Percentiles rank a stretch among this genome's conserved stretches.
Conservation (phyloP, 2,113 vertebrate genomes). For the Phycodurus eques region DNA sequence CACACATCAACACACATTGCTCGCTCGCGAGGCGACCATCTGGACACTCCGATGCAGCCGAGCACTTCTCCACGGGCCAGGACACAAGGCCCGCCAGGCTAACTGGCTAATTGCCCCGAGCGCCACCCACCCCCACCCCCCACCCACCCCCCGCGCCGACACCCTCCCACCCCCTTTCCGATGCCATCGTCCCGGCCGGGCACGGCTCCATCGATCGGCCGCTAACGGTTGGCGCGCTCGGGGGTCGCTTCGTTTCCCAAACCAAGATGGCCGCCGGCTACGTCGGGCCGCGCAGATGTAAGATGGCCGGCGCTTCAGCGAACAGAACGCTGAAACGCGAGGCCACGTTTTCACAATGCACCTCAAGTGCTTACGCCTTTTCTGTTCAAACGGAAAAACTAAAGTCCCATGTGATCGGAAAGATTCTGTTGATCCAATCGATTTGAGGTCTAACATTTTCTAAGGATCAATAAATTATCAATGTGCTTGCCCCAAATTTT, state of each 20-base stretch:
- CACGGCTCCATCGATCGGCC: constrained; percentile 32
- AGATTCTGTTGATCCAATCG: too few relatives aligned
- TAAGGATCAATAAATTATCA: too few relatives aligned
- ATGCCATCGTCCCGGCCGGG: constrained; percentile 43
- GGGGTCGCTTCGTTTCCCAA: constrained; percentile 58
- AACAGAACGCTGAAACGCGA: too few relatives aligned
- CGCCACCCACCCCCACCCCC: constrained; percentile 16
- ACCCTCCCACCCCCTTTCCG: constrained; percentile 7
- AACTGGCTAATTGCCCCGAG: constrained; percentile 65
- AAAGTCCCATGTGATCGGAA: too few relatives aligned
- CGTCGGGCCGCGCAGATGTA: constrained; percentile 15
- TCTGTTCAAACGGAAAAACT: too few relatives aligned
- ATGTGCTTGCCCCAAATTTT: too few relatives aligned
- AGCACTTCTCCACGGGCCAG: constrained; percentile 51
- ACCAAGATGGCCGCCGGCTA: constrained; percentile 42
- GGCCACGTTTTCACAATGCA: too few relatives aligned
- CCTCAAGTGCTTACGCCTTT: too few relatives aligned
- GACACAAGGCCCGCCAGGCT: constrained; percentile 65
- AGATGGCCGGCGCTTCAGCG: too few relatives aligned
- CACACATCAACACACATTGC: constrained; percentile 45
- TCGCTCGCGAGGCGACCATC: constrained; percentile 59
- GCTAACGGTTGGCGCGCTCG: constrained; percentile 53
- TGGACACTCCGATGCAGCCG: constrained; percentile 56
- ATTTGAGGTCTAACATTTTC: too few relatives aligned
- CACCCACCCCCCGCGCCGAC: background rate